Base-by-base conservation (phyloP, 2,888 invertebrate species). In the Venusia cambrica region DNA sequence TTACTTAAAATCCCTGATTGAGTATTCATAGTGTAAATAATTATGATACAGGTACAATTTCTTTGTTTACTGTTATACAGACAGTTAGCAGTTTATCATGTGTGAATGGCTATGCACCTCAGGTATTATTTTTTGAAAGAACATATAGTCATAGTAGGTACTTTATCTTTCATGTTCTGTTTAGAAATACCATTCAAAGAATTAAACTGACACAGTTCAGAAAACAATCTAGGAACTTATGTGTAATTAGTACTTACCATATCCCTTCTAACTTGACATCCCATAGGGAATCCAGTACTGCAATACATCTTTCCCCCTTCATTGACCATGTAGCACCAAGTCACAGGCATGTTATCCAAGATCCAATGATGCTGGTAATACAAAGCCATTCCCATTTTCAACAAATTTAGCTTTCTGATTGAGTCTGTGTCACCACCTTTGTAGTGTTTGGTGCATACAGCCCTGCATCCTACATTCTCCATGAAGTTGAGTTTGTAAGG, bases 321-420 rank as follows among this genome's bases (percentile, higher is more conserved):
- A 54, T 92, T 92, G 42, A 94, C 92, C 34, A 92, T 66, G 73
- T 97, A 97, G 75, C 99, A 99, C 94, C 97, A 98, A 0, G 99
- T 98, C 1, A 99, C 95, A 0, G 99, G 99, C 98, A 99, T 98
- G 73, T 99, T 99, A 80, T 99, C 99, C 45, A 96, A 90, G 59
- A 97, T 96, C 99, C 99, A 99, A 76, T 99, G 99, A 79, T 99
- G 99, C 62, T 98, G 97, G 76, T 99, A 99, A 75, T 98, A 98
- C 31, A 97, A 88, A 39, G 93, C 93, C 89, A 98, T 97, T 40
- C 97, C 98, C 83, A 95, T 94, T 72, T 95, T 94, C 38, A 99
- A 85, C 6, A 94, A 90, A 59, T 94, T 92, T 57, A 99, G 77
- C 55, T 92, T 93, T 44, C 92, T 90, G 21, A 89, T 88, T 25